Conservation (phyloP, 2,888 invertebrate genomes). For the Trilocha varians region DNA sequence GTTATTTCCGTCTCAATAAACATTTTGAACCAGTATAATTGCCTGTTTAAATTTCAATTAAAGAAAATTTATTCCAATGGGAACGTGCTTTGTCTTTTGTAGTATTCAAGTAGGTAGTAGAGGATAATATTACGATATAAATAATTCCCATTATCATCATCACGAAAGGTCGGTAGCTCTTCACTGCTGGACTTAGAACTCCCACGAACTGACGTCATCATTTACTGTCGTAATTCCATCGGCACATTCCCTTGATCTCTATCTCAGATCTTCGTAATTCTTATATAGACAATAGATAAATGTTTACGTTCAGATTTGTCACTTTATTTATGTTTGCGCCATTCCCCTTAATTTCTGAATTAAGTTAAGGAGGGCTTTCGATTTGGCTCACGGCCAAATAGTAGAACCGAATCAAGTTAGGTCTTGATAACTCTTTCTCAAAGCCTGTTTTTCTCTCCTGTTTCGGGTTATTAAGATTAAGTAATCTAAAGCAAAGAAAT, state of each 20-base stretch:
- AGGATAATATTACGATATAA: no score
- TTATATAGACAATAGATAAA: no score
- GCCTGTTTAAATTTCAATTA: not conserved
- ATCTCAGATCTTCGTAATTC: no score
- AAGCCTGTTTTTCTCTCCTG: not conserved
- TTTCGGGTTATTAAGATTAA: not conserved
- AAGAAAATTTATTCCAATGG: not conserved
- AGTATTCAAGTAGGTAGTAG: no score
- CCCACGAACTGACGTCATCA: no score
- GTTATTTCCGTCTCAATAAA: not conserved
- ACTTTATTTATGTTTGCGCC: not conserved
- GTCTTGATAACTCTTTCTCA: constrained; percentile 8
- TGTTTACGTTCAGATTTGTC: not conserved
- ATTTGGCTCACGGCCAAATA: constrained; percentile 12
- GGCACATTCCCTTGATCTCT: no score
- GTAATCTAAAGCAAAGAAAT: not conserved
- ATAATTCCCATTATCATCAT: no score
- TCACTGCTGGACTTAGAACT: no score
- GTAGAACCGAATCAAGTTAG: constrained; percentile 11
- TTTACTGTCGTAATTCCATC: no score
- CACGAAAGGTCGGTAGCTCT: no score
- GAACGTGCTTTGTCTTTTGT: no score
- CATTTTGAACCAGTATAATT: not conserved
- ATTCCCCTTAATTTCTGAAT: constrained; percentile 1
- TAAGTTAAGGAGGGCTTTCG: constrained; percentile 10